Evolutionary conservation across 1,140 invertebrate species (phyloP).

Genomic region (Lucilia cuprina): DNA sequence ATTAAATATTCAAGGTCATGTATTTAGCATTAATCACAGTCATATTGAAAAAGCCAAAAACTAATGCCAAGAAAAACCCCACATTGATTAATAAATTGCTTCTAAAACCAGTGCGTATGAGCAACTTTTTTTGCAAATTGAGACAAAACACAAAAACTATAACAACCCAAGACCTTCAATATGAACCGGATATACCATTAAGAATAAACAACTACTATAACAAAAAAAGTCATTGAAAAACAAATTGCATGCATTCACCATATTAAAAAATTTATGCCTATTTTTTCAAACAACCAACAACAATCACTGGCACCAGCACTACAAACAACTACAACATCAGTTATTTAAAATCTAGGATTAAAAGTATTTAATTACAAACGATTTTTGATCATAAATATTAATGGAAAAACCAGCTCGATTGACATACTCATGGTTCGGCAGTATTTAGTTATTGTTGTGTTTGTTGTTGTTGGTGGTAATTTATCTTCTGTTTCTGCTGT

Average conservation of each 20-base stretch:
- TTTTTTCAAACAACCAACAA: neutral
- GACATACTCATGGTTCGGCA: neutral
- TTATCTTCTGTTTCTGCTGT: neutral
- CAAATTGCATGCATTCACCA: constrained; percentile 18
- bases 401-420: neutral
- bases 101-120: constrained; percentile 5
- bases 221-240: neutral
- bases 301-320: neutral
- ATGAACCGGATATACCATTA: constrained; percentile 33
- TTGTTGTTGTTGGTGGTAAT: neutral
- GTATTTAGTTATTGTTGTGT: neutral
- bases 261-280: constrained; percentile 18
- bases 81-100: neutral
- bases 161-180: constrained; percentile 10
- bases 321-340: neutral
- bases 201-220: constrained; percentile 17
- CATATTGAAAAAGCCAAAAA: neutral
- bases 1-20: neutral
- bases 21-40: neutral
- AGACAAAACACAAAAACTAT: neutral
- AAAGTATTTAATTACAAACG: constrained; percentile 7
- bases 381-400: constrained; percentile 25
- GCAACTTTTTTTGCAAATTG: constrained; percentile 5
- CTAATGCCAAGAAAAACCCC: no score
- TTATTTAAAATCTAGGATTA: constrained; percentile 2